phyloP scores from a whole-genome alignment of 2,797 vertebrate genomes.

The Nothura maculosa region DNA sequence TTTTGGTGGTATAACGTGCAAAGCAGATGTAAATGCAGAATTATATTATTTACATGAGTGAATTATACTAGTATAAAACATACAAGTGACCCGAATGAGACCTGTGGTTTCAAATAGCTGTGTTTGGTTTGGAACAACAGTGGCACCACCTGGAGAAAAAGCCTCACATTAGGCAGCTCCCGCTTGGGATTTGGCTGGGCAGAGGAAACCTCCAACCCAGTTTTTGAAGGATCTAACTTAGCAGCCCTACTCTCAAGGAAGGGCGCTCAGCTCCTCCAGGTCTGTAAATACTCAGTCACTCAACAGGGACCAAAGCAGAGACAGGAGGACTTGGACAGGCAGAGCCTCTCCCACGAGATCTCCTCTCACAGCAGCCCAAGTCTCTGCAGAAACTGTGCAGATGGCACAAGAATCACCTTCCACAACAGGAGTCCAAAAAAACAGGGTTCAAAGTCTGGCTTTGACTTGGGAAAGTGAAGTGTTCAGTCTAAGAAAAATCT shows the following conservation, averaged over 20 bases:
- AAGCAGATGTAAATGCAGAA: neutral
- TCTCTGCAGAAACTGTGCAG: accelerated
- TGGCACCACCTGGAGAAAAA: slow-evolving; percentile 52
- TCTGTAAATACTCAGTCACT: neutral
- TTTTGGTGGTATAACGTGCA: too few relatives aligned
- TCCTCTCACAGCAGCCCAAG: neutral
- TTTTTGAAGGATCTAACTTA: accelerated
- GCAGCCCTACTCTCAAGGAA: neutral
- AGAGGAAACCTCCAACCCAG: neutral
- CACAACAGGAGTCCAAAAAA: neutral
- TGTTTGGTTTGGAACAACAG: slow-evolving; percentile 14
- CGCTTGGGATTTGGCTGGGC: neutral
- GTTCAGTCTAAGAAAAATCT: neutral
- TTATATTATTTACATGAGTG: neutral
- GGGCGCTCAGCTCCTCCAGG: accelerated
- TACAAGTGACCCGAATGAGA: accelerated
- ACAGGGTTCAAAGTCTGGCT: neutral
- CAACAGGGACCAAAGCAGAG: neutral
- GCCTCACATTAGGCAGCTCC: neutral
- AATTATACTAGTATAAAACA: neutral
- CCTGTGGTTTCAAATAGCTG: neutral
- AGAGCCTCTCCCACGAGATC: accelerated
- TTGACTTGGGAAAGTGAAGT: neutral
- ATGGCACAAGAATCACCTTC: neutral
- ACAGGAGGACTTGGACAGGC: neutral